Base-by-base conservation (phyloP, 2,113 vertebrate genomes). In the Diphyllodes magnificus region DNA sequence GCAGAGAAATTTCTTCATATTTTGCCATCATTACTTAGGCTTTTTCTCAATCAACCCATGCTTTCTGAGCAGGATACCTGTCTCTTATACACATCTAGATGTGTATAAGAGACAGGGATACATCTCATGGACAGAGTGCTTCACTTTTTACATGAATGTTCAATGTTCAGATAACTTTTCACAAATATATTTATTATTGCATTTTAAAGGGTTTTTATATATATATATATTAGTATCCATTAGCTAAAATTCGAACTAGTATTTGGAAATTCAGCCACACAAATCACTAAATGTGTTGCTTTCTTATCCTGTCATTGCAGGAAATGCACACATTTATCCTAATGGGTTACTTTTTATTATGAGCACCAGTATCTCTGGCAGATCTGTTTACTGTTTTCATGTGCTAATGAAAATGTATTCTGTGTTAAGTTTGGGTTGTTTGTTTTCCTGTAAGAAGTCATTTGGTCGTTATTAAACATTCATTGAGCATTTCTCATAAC, bases 381-480 rank as follows among this genome's bases (percentile, higher is more conserved):
- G 60, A 86, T 59, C 40, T 5, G 2, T 64, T 78, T 76, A 19
- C 14, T 12, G 4, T 63, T 82, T 90, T 49, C 66, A 6, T 54
- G 27, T 57, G 15, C 16, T 66, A 23, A 37, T 85, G 75, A 42
- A 68, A 72, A 33, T 24, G 11, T 54, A 13, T 70, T 80, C 24
- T 75, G 6, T 42, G 31, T 79, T 86, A 59, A 40, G 53, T 86
- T 93, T 57, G 27, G 3, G 13, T 71, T 79, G 69, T 65, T 83
- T 82, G 25, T 95, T 91, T 92, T 80, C 59, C 54, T 77, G 63
- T 78, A 30, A 69, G 87, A 89, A 79, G 59, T 24, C 5, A 3
- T 65, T 88, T 90, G 66, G 59, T 86, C 33, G 14, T 69, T 93
- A 90, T 69, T 90, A 90, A 95, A 73, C 82, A 59, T 90, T 76